Percentiles rank a stretch among this genome's conserved stretches.
phyloP scores from a whole-genome alignment of 2,113 vertebrate genomes.

The Pachypanchax playfairii region DNA sequence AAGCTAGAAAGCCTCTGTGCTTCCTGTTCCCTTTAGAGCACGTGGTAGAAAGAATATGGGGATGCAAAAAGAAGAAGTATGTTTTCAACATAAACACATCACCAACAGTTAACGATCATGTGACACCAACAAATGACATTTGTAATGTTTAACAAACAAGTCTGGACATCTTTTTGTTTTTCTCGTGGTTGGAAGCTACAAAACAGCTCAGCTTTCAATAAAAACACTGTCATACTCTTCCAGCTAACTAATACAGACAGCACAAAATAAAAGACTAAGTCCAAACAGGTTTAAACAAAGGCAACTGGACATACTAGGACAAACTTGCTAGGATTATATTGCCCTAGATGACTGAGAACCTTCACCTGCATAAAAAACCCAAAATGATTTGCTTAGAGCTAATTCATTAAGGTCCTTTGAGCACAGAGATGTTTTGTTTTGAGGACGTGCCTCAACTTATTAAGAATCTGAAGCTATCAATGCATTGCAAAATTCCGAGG shows the following conservation, averaged over 20 bases:
- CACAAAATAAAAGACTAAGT: constrained; percentile 2
- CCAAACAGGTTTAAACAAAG: too few species aligned
- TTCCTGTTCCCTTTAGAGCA: constrained; percentile 35
- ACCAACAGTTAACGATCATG: constrained; percentile 47
- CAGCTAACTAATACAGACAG: constrained; percentile 6
- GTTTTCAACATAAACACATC: constrained; percentile 32
- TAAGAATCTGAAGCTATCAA: constrained; percentile 34
- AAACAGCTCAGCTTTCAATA: constrained; percentile 26
- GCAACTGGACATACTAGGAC: too few species aligned
- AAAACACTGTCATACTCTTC: constrained; percentile 7
- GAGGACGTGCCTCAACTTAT: constrained; percentile 36
- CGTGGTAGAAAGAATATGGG: constrained; percentile 33
- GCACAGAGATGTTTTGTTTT: constrained; percentile 23
- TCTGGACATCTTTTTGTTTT: constrained; percentile 31
- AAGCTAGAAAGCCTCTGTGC: constrained; percentile 2
- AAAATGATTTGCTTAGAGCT: constrained; percentile 4
- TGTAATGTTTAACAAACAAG: constrained; percentile 32
- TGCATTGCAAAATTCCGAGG: constrained; percentile 27
- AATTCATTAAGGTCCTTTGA: constrained; percentile 1
- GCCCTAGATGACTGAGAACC: too few species aligned
- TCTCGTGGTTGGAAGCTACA: constrained; percentile 38
- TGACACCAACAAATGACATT: constrained; percentile 45
- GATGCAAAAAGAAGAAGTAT: constrained; percentile 43
- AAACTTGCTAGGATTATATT: too few species aligned
- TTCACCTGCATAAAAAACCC: constrained; percentile 44